Conservation (phyloP, 2,888 invertebrate genomes). For the Electrophaes corylata region DNA sequence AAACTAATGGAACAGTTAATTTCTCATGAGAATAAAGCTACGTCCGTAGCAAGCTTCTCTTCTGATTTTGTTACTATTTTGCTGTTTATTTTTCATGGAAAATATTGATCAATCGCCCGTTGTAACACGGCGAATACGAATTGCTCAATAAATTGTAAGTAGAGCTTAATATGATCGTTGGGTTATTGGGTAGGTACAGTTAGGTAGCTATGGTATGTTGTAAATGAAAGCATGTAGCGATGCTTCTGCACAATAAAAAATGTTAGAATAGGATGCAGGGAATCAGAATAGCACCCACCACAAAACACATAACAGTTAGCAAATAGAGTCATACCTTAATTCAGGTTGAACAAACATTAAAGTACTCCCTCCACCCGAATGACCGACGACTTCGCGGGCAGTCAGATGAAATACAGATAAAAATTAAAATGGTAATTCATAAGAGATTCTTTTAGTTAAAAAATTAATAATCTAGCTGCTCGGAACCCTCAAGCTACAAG, state of each 20-base stretch:
- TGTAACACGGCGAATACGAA: conserved; percentile 23
- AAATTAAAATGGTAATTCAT: too few species aligned
- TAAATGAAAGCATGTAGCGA: not conserved
- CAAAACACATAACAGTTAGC: too few species aligned
- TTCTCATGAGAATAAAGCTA: conserved; percentile 81
- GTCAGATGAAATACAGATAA: too few species aligned
- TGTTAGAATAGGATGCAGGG: too few species aligned
- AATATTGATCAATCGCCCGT: conserved; percentile 27
- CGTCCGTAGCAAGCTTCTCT: conserved; percentile 56
- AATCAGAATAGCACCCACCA: too few species aligned
- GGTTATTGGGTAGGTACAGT: conserved; percentile 32
- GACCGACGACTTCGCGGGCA: too few species aligned
- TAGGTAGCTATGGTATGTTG: conserved; percentile 4
- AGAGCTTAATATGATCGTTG: conserved; percentile 34
- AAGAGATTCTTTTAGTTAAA: too few species aligned
- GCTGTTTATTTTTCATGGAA: conserved; percentile 37
- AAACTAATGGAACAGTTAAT: conserved; percentile 83
- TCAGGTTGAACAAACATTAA: too few species aligned
- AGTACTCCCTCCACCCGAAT: too few species aligned
- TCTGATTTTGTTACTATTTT: conserved; percentile 55
- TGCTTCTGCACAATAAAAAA: not conserved
- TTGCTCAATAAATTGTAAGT: conserved; percentile 28
- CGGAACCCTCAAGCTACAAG: too few species aligned
- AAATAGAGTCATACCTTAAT: too few species aligned
- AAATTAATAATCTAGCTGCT: too few species aligned